A percentile compares a stretch with the other conserved stretches of the same genome.
Evolutionary conservation across 2,888 invertebrate genomes (phyloP).

Genomic region (Criorhina ranunculi): DNA sequence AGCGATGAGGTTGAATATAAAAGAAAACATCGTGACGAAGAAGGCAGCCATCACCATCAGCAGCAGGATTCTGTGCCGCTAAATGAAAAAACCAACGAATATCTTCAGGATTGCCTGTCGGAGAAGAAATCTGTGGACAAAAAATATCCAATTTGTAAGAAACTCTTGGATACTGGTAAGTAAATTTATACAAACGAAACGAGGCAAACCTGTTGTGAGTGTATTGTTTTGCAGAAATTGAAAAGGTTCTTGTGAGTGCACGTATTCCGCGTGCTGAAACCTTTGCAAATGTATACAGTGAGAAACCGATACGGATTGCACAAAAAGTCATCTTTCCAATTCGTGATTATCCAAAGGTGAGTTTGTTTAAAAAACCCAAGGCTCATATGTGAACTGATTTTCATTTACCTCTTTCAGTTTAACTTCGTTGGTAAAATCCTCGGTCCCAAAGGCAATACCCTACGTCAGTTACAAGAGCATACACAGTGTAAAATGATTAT

Average conservation of each 20-base stretch:
- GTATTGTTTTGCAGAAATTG: conserved; percentile 83
- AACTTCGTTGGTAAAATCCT: conserved; percentile 97
- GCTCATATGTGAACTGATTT: not conserved
- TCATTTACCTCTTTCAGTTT: conserved; percentile 87
- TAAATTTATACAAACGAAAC: not conserved
- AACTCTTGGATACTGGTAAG: conserved; percentile 90
- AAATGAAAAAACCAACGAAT: conserved; percentile 90
- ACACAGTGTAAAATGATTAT: conserved; percentile 98
- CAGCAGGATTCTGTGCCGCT: conserved; percentile 84
- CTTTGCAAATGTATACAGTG: conserved; percentile 83
- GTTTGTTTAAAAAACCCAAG: not conserved
- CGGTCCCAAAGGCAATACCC: conserved; percentile 96
- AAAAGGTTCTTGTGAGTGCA: conserved; percentile 93
- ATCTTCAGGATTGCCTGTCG: conserved; percentile 89
- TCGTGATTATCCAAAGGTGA: conserved; percentile 82
- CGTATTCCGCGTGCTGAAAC: conserved; percentile 85
- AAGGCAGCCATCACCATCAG: conserved; percentile 77
- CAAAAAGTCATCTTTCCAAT: conserved; percentile 83
- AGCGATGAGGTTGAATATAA: conserved; percentile 83
- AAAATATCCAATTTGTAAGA: conserved; percentile 88
- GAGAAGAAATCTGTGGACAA: conserved; percentile 89
- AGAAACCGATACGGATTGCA: conserved; percentile 83
- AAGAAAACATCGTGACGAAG: conserved; percentile 82
- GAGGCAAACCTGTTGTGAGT: not conserved
- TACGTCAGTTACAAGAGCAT: conserved; percentile 96